Conservation (phyloP, 2,797 vertebrate genomes). For the Petrocephalus sullivani region DNA sequence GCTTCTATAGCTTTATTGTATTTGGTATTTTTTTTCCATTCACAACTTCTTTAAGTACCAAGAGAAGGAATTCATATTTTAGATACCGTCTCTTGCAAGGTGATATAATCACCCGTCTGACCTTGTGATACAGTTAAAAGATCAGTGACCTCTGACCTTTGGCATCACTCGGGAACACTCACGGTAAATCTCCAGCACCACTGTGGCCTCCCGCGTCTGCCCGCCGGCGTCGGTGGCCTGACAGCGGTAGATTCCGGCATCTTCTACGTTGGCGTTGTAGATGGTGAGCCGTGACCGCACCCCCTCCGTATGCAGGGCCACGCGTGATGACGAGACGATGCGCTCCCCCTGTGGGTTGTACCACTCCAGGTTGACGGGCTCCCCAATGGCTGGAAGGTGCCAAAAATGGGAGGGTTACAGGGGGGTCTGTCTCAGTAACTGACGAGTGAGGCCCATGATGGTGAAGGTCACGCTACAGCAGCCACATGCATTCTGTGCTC, state of each 20-base stretch:
- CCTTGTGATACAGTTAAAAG: not conserved
- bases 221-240: conserved; percentile 81
- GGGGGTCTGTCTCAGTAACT: not conserved
- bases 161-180: conserved; percentile 48
- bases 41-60: not conserved
- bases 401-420: not conserved
- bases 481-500: not conserved
- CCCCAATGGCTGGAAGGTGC: conserved; percentile 75
- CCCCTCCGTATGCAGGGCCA: conserved; percentile 82
- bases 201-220: conserved; percentile 85
- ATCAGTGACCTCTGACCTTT: not conserved
- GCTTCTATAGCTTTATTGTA: not conserved
- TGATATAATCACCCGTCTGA: not conserved
- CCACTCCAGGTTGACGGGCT: conserved; percentile 88
- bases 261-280: conserved; percentile 91
- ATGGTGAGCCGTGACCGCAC: conserved; percentile 86
- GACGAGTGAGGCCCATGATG: not conserved
- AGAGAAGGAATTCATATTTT: not conserved
- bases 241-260: conserved; percentile 94
- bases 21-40: not conserved
- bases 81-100: not conserved
- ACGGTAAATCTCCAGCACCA: conserved; percentile 98
- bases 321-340: conserved; percentile 73
- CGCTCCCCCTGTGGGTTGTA: conserved; percentile 92
- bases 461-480: not conserved